Evolutionary conservation across 2,797 vertebrate species (phyloP).

Genomic region (Delichon dasypus): DNA sequence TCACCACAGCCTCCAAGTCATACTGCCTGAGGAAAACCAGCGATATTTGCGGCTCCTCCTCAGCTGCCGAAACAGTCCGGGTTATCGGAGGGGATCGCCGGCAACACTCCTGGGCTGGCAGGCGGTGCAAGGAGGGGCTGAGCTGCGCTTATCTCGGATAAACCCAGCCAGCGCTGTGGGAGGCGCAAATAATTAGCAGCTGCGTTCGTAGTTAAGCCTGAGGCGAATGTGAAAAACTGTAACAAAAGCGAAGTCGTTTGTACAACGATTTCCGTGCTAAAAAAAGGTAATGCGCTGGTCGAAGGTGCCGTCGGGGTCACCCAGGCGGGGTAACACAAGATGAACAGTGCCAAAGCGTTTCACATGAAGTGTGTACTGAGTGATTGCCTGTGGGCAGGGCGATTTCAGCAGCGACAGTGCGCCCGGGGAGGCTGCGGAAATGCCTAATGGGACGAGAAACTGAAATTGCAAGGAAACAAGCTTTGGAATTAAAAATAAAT

Average conservation of each 20-base stretch:
- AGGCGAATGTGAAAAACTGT: neutral
- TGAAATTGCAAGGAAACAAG: neutral
- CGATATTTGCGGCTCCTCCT: neutral
- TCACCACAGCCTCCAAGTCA: slow-evolving; percentile 77
- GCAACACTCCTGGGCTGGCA: neutral
- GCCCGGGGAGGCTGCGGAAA: neutral
- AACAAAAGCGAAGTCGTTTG: neutral
- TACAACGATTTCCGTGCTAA: neutral
- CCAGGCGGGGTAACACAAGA: neutral
- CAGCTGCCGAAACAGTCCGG: neutral
- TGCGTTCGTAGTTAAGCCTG: neutral
- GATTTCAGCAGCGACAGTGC: neutral
- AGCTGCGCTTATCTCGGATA: slow-evolving; percentile 1
- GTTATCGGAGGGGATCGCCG: neutral
- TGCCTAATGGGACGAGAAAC: neutral
- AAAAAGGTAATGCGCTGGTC: neutral
- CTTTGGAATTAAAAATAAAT: neutral
- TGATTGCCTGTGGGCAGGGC: neutral
- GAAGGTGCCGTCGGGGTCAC: neutral
- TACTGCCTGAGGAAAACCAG: neutral
- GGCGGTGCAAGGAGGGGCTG: neutral
- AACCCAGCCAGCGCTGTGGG: neutral
- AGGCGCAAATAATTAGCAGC: slow-evolving; percentile 29
- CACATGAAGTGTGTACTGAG: neutral
- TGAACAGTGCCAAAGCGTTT: neutral